Evolutionary conservation across 2,888 invertebrate genomes (phyloP), one percentile per base, ranked within the genome.

Genomic region (Tetragonisca angustula): DNA sequence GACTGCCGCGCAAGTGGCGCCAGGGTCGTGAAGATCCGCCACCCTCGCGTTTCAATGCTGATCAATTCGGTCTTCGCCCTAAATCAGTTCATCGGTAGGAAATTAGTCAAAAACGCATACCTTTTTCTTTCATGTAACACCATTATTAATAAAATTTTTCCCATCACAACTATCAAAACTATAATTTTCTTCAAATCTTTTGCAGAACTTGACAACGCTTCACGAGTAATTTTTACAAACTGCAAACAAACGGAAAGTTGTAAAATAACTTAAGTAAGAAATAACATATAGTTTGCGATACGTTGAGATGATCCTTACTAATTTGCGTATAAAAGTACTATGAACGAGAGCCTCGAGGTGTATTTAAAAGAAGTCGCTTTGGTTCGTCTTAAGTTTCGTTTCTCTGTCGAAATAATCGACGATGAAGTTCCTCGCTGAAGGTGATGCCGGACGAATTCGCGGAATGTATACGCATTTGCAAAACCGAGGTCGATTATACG

Each of bases 1-100:
- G 21, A 50, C 52, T 61, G 43, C 54, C 49, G 24, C 32, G 64
- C 11, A 13, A 81, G 32, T 59, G 64, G 50, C 68, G 49, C 71
- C 54, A 61, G 67, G 65, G 32, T 74, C 74, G 72, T 36, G n/a
- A 49, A 49, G 59, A 71, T 79, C 36, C 52, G 24, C 72, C 80
- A 77, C 85, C 80, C 79, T 75, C 75, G 65, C 27, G 43, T 27
- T 84, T 71, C 67, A 61, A 78, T 69, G 32, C 32, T 59, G 76
- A 76, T 61, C 76, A 71, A 81, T 70, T 43, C 76, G 68, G 78
- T 80, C 77, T 76, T 43, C 32, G 15, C 6, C 9, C 56, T 50
- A 59, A 19, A 52, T 72, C 27, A 27, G 50, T 73, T 56, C 19
- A 50, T 56, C 6, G 5, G 36, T 21, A n/a, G 19, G 24, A 79